Evolutionary conservation across 1,140 invertebrate genomes (phyloP), one percentile per base, ranked within the genome.

Genomic region (Zaprionus vittiger): DNA sequence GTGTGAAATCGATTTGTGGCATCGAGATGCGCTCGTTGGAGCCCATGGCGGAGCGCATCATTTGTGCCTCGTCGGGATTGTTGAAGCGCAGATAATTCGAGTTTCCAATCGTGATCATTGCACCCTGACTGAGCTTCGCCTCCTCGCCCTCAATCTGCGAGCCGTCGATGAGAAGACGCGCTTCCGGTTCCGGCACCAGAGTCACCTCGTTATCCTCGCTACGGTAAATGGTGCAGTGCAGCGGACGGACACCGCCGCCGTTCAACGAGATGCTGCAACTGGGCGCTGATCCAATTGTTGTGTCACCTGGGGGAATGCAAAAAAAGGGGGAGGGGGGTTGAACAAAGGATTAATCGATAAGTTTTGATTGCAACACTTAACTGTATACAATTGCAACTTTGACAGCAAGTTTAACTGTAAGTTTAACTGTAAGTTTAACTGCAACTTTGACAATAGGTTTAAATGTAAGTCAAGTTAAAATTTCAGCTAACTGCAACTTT

Each of bases 71-170:
- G 55, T 96, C 96, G 0, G 97, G 97, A 93, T 98, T 97, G 92
- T 98, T 98, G 93, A 98, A 98, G 11, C 97, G 95, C 90, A 98
- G 95, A 91, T 97, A 97, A 89, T 97, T 97, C 12, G 97, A 98
- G 34, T 97, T 94, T 20, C 97, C 97, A 64, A 98, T 95, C 56
- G 96, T 97, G 59, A 98, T 93, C 96, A 97, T 98, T 87, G 95
- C 96, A 87, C 96, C 96, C 96, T 94, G 73, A 93, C 93, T 85
- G 24, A 92, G 60, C 61, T 92, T 91, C 0, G 80, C 82, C 68
- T 93, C 92, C 66, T 84, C 67, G 7, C 52, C 78, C 41, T 70
- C 66, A 38, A 93, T 81, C 28, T 79, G 76, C 15, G 75, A 62
- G 11, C 86, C 86, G 85, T 93, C 91, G 71, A 93, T 92, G 0